Evolutionary conservation across 2,888 invertebrate species (phyloP).

Genomic region (Drosophila suboccidentalis): DNA sequence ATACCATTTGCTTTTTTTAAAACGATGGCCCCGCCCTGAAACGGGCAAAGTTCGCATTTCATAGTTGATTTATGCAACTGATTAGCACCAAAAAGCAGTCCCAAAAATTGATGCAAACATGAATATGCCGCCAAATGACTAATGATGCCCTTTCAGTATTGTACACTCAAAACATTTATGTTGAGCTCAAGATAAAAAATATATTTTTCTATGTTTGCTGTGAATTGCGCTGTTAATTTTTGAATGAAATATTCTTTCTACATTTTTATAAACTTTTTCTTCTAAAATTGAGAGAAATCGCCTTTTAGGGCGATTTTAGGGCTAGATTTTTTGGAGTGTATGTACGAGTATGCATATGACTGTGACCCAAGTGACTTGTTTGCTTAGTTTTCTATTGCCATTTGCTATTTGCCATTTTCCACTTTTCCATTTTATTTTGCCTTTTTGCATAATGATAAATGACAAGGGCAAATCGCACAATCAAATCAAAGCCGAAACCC

Average conservation of each 20-base stretch:
- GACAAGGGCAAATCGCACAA: slow-evolving; percentile 70
- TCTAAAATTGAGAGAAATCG: too few species aligned
- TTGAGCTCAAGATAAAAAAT: too few species aligned
- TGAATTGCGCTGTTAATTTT: too few species aligned
- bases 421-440: slow-evolving; percentile 24
- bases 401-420: neutral
- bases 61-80: slow-evolving; percentile 78
- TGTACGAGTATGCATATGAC: slow-evolving; percentile 48
- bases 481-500: slow-evolving; percentile 72
- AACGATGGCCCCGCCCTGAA: slow-evolving; percentile 32
- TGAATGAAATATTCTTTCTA: too few species aligned
- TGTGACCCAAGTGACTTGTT: slow-evolving; percentile 52
- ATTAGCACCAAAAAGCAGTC: slow-evolving; percentile 59
- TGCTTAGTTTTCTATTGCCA: slow-evolving; percentile 31
- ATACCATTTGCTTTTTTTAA: slow-evolving; percentile 55
- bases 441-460: slow-evolving; percentile 65
- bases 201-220: too few species aligned
- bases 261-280: too few species aligned
- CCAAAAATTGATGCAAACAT: slow-evolving; percentile 68
- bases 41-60: slow-evolving; percentile 40
- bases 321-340: too few species aligned
- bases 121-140: slow-evolving; percentile 73
- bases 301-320: too few species aligned
- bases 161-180: neutral
- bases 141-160: slow-evolving; percentile 57